Base-by-base conservation (phyloP, 2,113 vertebrate species). In the Epinephelus moara region DNA sequence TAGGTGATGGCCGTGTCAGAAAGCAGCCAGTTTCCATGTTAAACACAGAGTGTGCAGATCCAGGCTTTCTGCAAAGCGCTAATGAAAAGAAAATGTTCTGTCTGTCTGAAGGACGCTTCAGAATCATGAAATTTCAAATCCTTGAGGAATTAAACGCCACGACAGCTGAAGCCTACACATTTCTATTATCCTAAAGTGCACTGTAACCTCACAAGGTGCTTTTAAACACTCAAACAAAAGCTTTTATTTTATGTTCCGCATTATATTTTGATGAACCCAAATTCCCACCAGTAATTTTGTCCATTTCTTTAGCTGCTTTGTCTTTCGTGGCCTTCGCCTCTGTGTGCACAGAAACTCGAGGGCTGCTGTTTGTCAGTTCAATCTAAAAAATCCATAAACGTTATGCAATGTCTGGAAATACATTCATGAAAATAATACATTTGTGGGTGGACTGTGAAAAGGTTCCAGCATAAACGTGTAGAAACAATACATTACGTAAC, bases 361-460 rank as follows among this genome's bases (percentile, higher is more conserved):
- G 69, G 79, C 86, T 80, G 75, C 56, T 89, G 66, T 84, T 81
- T 89, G 78, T 82, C 81, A 68, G 70, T 3, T 13, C 53, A 40
- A 66, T 87, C 79, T 81, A 60, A 85, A 82, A 30, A 84, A 89
- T 83, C 85, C 86, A 81, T 85, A 81, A 85, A 89, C 67, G 85
- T 93, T 91, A 91, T 62, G 81, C 87, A 94, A 93, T 80, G 75
- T 81, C 82, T 90, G 71, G 79, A 89, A 90, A 89, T 88, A 89
- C 85, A 90, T 93, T 93, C 81, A 93, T 89, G 89, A 86, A 89
- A 91, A 89, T 76, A 80, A 92, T 89, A 88, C 89, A 80, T 81
- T 88, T 75, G 94, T 94, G 91, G 94, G 93, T 80, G 93, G 89
- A 85, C 86, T 81, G 92, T 75, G 68, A 85, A 88, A 88, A 60